Evolutionary conservation across 2,797 vertebrate species (phyloP), one percentile per base, ranked within the genome.

Genomic region (Gymnopithys bicolor): DNA sequence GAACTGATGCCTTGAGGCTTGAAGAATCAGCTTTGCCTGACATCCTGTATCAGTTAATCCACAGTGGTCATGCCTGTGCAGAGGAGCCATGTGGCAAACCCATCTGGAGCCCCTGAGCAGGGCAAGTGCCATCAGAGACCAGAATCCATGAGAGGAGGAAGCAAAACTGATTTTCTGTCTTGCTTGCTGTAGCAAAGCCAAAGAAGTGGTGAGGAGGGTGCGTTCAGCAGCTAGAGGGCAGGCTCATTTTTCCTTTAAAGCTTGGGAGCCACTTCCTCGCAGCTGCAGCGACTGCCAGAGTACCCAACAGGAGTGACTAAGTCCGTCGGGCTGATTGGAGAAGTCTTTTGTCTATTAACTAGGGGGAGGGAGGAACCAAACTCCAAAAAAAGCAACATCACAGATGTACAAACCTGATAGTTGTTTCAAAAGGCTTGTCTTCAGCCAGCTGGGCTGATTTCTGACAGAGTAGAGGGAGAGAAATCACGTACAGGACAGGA

Each of bases 151-250:
- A 52, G 7, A 11, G 12, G 13, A 75, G 37, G 33, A 56, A 75
- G 15, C 1, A 81, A 51, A 88, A 30, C 24, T 10, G 33, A 2
- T 15, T 39, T 51, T 13, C 15, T 23, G 10, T 45, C 19, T 46
- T 25, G 39, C 11, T 22, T 78, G 51, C 76, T 64, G n/a, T 4
- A 19, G 49, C 13, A 78, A 83, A 84, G 24, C 10, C 15, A 21
- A 24, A 67, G 46, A 68, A 92, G 23, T 0, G 0, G 14, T 17
- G 51, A 58, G 0, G 0, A 45, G 41, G 14, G 52, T 28, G 11
- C 0, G 0, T 13, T 86, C 63, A 67, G 90, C 96, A 91, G 94
- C 96, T 94, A 96, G 96, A 94, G 93, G 95, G 95, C 96, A 95
- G 96, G 76, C 79, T 90, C 74, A 53, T 75, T 91, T 93, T 90